Base-by-base conservation (phyloP, 1,140 invertebrate genomes). In the Zaprionus ornatus region DNA sequence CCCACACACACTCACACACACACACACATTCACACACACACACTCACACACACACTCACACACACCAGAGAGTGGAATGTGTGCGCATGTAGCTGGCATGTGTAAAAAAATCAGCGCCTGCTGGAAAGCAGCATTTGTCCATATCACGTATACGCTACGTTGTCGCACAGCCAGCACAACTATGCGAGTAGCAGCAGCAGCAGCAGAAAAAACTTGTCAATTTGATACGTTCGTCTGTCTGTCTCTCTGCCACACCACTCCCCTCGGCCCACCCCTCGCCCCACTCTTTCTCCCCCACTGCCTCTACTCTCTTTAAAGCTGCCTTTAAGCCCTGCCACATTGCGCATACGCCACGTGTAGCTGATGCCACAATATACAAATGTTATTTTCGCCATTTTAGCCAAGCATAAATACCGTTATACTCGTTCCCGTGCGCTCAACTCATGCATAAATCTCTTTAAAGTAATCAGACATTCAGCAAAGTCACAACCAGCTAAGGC, bases 121-220 rank as follows among this genome's bases (percentile, higher is more conserved):
- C 17, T 29, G 29, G 7, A 29, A 29, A 60, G 61, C 64, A 80
- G 69, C 74, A 87, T 88, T 87, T 80, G 85, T 88, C 54, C 67
- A 74, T 81, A 84, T 88, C 85, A 81, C 84, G 84, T 84, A 84
- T 84, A 84, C 84, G 85, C 82, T 65, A 71, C 74, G 80, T 72
- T 63, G 79, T 40, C 63, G 71, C 32, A 67, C 21, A 62, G 52
- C 21, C 60, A 57, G 70, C 48, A 66, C 40, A 67, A 73, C 54
- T 67, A 59, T 65, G n/a, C 4, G 35, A 35, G 35, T 12, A n/a
- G 17, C 7, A 25, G n/a, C 3, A 12, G 25, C 15, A 32, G 17
- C 5, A 23, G 21, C 21, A 69, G 54, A 77, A 67, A 63, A 67
- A 86, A 77, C 77, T 88, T 83, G 80, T 77, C 80, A 82, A 88